A percentile compares a stretch with the other conserved stretches of the same genome.
phyloP scores from a whole-genome alignment of 2,113 vertebrate genomes.

The Pogona vitticeps region DNA sequence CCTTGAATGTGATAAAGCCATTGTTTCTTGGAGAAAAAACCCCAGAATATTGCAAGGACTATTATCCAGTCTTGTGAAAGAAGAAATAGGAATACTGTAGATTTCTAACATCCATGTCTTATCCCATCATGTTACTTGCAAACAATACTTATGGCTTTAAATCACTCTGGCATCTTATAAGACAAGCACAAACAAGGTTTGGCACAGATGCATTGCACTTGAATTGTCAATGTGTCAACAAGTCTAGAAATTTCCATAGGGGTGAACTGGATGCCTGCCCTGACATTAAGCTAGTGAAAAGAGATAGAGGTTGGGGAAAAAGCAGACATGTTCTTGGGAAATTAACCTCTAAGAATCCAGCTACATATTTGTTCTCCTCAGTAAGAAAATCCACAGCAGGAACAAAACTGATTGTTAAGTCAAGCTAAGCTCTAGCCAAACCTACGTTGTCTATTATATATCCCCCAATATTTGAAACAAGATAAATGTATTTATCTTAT shows the following conservation, averaged over 20 bases:
- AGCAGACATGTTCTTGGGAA: not conserved
- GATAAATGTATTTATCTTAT: not conserved
- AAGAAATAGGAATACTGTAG: not conserved
- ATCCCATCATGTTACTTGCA: not conserved
- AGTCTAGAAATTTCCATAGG: conserved; percentile 24
- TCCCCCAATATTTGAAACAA: not conserved
- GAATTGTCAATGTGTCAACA: conserved; percentile 39
- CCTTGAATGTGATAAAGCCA: conserved; percentile 10
- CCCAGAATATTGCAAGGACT: not conserved
- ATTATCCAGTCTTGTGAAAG: conserved; percentile 28
- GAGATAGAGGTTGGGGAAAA: not conserved
- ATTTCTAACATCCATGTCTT: conserved; percentile 35
- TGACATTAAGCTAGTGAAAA: conserved; percentile 27
- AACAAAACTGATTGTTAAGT: not conserved
- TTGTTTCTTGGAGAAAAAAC: not conserved
- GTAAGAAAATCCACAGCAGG: not conserved
- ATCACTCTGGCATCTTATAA: conserved; percentile 46
- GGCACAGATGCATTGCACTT: conserved; percentile 31
- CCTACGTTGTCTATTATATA: not conserved
- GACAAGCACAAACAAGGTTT: conserved; percentile 21
- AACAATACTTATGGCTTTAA: conserved; percentile 4
- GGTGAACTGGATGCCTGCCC: conserved; percentile 39
- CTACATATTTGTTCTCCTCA: not conserved
- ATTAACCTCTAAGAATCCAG: not conserved
- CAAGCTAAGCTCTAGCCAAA: not conserved